Conservation (phyloP, 1,140 invertebrate genomes). For the Gryllus bimaculatus region DNA sequence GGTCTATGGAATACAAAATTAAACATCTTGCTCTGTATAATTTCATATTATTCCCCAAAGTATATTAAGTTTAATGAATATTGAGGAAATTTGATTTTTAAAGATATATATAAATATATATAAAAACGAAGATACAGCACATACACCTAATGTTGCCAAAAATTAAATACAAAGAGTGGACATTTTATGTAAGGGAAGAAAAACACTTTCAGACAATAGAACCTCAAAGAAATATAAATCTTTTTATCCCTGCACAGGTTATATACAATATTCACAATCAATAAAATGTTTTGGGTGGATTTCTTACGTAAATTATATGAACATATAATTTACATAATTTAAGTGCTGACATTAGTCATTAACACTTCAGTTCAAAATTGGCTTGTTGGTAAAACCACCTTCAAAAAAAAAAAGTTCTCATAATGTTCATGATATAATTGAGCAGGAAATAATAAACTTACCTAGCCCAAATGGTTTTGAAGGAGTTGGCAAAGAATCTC, state of each 20-base stretch:
- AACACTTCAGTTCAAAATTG: too few species aligned
- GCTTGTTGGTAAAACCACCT: too few species aligned
- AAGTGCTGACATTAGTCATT: too few species aligned
- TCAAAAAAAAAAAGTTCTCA: too few species aligned
- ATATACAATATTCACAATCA: neutral
- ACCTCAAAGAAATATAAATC: neutral
- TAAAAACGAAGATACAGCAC: neutral
- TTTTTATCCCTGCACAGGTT: neutral
- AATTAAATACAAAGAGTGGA: neutral
- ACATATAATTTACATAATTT: too few species aligned
- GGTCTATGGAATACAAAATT: neutral
- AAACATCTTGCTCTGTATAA: neutral
- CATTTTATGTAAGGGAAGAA: slow-evolving; percentile 1
- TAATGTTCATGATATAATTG: neutral
- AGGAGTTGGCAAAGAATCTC: slow-evolving; percentile 39
- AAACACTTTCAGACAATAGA: neutral
- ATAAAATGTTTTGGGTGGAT: too few species aligned
- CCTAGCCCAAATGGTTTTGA: slow-evolving; percentile 70
- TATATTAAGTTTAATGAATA: too few species aligned
- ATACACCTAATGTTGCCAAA: neutral
- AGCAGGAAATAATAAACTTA: slow-evolving; percentile 37
- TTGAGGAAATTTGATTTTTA: neutral
- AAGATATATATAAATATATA: neutral
- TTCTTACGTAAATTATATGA: too few species aligned
- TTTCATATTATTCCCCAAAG: neutral